These are phyloP conservation scores for Artibeus lituratus DNA, from an alignment of 2,797 vertebrate genomes.

Conservation along the genomic window DNA sequence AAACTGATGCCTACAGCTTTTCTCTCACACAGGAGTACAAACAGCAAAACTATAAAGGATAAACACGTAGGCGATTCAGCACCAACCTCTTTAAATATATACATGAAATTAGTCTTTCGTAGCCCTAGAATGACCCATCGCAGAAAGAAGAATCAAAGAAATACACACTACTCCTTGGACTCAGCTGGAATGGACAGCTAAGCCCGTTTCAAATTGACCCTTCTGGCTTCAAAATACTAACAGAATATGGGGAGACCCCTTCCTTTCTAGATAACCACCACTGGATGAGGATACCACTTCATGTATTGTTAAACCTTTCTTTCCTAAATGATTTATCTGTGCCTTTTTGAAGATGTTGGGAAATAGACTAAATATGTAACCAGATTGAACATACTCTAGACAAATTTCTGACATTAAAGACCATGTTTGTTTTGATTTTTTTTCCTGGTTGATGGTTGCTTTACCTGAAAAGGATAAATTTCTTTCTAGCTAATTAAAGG, in stretches of 20 bases:
- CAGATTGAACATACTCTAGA: background rate
- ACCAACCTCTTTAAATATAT: background rate
- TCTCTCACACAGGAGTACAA: background rate
- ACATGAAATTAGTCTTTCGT: background rate
- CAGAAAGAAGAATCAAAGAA: background rate
- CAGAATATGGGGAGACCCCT: background rate
- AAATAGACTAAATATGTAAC: background rate
- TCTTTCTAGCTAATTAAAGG: background rate
- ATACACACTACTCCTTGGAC: background rate
- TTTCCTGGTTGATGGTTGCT: background rate
- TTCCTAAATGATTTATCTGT: background rate
- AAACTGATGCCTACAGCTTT: background rate
- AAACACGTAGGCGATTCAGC: background rate
- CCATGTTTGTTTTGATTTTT: background rate
- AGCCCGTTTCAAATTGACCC: background rate
- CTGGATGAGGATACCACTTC: background rate
- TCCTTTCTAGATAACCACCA: background rate
- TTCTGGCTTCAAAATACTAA: background rate
- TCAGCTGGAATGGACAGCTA: background rate
- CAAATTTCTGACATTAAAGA: background rate
- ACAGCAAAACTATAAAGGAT: background rate
- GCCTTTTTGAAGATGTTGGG: background rate
- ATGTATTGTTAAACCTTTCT: background rate
- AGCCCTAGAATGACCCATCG: background rate
- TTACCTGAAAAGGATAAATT: background rate